Evolutionary conservation across 2,888 invertebrate species (phyloP), one percentile per base, ranked within the genome.

Genomic region (Ophonus ardosiacus): DNA sequence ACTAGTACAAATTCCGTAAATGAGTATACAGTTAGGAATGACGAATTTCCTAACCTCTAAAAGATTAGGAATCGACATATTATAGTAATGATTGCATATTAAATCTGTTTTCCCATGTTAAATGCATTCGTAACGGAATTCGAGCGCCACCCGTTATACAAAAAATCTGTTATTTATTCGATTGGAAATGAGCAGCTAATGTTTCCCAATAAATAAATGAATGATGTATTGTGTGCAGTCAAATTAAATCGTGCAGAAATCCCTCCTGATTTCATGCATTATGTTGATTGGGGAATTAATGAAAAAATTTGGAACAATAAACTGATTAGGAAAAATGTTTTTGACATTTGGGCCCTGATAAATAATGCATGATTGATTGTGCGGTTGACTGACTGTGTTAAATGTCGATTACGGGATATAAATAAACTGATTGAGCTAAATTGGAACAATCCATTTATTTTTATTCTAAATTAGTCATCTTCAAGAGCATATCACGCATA

Each of bases 321-420:
- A 68, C 38, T 68, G 68, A 68, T 68, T 68, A 38, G 38, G 21
- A 68, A 68, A 68, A 68, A 68, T 68, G 68, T 68, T 68, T 68
- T 68, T 40, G 68, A 68, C 68, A 68, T 68, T 68, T 68, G 38
- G 5, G 24, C 38, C 31, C 31, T 68, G 68, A 68, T 68, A 68
- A 68, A 68, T 68, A 13, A 68, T 68, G n/a, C 6, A 38, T 68
- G 68, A 68, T 38, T 68, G 68, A 68, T 68, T 68, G 68, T 68
- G 10, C 31, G 38, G 31, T 68, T 68, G 38, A 68, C 7, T 68
- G 68, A 68, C 68, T 68, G 38, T 38, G 38, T 68, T 68, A 68
- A 68, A 38, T 68, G 31, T 68, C 68, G 68, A 68, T 68, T 68
- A 68, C 31, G 31, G 68, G 7, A 38, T 38, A 68, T 68, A 68